Evolutionary conservation across 2,888 invertebrate species (phyloP), one percentile per base, ranked within the genome.

Genomic region (Pegoplata infirma): DNA sequence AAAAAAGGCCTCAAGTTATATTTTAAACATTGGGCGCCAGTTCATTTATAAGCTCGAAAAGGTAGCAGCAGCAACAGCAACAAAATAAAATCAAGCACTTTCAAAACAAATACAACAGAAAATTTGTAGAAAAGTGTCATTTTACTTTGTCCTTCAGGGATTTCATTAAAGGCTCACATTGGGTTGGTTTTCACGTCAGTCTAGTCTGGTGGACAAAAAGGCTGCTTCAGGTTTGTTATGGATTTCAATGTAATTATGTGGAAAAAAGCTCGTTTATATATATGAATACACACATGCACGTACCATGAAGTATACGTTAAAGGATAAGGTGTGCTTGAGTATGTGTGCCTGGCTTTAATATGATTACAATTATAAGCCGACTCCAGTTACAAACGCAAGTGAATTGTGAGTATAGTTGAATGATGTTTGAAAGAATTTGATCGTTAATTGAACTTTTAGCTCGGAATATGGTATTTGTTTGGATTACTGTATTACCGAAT

Each of bases 1-100:
- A 21, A 49, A 55, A 44, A 49, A 23, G 21, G 56, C 76, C 67
- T 68, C 51, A 46, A 44, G 56, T 64, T 23, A 55, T 49, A 51
- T 63, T 61, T 47, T 55, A 16, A 40, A 63, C 55, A 44, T 53
- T 64, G 59, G 53, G 69, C 74, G 69, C 78, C 74, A 78, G 40
- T 61, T 69, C 44, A 64, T 73, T 69, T 73, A 53, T 28, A 44
- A 53, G 32, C 32, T 36, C 19, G 23, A 63, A 63, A 76, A 64
- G 36, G 47, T 53, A 47, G 17, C 7, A 44, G 32, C 53, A 46
- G 17, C 10, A 59, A 61, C 36, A 49, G 17, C 36, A 66, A 16
- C 28, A 3, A 51, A 56, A 28, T 56, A 10, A 53, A 61, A 53
- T 53, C 51, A 72, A 51, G 36, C 32, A 36, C 32, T 47, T n/a